A percentile compares a stretch with the other conserved stretches of the same genome.
phyloP scores from a whole-genome alignment of 1,140 invertebrate species.

The Tetraneura akinire region DNA sequence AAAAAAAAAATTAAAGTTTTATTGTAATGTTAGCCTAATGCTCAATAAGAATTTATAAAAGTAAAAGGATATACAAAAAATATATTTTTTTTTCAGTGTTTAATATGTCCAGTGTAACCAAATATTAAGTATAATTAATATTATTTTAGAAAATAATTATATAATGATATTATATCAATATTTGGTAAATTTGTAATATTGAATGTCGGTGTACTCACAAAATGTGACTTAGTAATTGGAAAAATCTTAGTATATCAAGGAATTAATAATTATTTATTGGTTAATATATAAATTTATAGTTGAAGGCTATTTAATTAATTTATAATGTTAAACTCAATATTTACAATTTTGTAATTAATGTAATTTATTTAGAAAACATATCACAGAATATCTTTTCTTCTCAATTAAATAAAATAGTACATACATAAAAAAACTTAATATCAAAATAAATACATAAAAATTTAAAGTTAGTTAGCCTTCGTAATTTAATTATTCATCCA shows the following conservation, averaged over 20 bases:
- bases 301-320: not conserved
- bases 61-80: not conserved
- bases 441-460: conserved; percentile 10
- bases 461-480: not conserved
- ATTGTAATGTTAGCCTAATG: conserved; percentile 49
- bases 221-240: not conserved
- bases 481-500: conserved; percentile 47
- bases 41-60: conserved; percentile 48
- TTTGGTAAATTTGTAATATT: conserved; percentile 31
- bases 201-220: conserved; percentile 1
- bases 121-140: conserved; percentile 10
- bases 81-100: conserved; percentile 5
- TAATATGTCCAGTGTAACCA: conserved; percentile 7
- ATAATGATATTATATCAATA: conserved; percentile 15
- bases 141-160: conserved; percentile 34
- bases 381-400: conserved; percentile 10
- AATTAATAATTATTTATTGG: not conserved
- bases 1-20: conserved; percentile 17
- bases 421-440: not conserved
- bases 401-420: conserved; percentile 12
- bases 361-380: conserved; percentile 39
- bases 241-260: not conserved
- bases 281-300: not conserved
- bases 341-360: not conserved
- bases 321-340: not conserved